These are phyloP conservation scores for Aricia agestis DNA, from an alignment of 1,140 invertebrate species.

Conservation along the genomic window DNA sequence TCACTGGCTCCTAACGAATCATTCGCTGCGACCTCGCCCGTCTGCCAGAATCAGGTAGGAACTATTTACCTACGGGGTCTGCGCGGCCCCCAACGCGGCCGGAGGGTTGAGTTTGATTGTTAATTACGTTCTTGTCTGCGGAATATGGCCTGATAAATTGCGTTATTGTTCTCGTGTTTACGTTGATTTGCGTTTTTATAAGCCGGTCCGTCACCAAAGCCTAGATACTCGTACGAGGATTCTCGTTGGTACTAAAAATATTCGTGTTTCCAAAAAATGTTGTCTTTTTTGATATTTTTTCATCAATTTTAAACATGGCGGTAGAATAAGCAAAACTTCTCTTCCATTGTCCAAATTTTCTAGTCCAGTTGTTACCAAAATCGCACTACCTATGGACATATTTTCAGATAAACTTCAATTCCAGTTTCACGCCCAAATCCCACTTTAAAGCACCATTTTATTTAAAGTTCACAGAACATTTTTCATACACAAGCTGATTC, in stretches of 20 bases:
- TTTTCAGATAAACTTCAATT: not conserved
- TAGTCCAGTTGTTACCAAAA: too few species aligned
- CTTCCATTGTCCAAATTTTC: too few species aligned
- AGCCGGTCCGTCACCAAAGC: too few species aligned
- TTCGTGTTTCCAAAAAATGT: too few species aligned
- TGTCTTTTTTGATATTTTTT: too few species aligned
- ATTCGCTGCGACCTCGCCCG: constrained; percentile 47
- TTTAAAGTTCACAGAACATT: not conserved
- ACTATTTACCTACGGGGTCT: constrained; percentile 51
- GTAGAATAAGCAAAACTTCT: too few species aligned
- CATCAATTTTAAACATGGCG: too few species aligned
- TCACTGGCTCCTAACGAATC: constrained; percentile 69
- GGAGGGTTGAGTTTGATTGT: constrained; percentile 46
- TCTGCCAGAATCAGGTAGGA: constrained; percentile 36
- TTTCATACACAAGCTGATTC: not conserved
- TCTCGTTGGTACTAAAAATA: too few species aligned
- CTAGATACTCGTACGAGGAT: too few species aligned
- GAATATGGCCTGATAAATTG: constrained; percentile 34
- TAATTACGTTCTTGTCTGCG: constrained; percentile 62
- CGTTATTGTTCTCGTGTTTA: constrained; percentile 28
- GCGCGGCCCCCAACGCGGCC: constrained; percentile 37
- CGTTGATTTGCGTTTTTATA: constrained; percentile 15
- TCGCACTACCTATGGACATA: too few species aligned
- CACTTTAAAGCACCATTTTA: not conserved
- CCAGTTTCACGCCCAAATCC: not conserved